Base-by-base conservation (phyloP, 2,888 invertebrate genomes). In the Xestia xanthographa region DNA sequence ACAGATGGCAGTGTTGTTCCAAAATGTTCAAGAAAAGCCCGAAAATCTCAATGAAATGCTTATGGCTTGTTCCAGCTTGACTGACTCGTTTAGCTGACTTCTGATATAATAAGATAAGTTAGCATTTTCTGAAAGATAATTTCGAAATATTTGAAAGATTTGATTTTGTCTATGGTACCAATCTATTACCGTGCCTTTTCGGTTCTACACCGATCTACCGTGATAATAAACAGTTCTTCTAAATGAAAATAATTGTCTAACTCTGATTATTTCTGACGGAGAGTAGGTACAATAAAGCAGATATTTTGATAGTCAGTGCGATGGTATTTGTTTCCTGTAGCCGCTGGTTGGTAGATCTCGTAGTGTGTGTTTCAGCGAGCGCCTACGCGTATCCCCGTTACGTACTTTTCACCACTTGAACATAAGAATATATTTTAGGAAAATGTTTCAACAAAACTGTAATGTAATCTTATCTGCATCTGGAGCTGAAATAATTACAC, bases 391-490 rank as follows among this genome's bases (percentile, higher is more conserved):
- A 75, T 70, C 73, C 72, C 75, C 53, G 71, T 76, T 75, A 79
- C 79, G 72, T 81, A 76, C 76, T 84, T 88, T 83, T 86, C 83
- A 76, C 75, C 87, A 80, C 80, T 86, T 77, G 71, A 78, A 83
- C 70, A 78, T 86, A 73, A 83, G 76, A 80, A 80, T 85, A 86
- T 84, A 88, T 88, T 87, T 86, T 88, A 77, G 86, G 83, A 83
- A 80, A 68, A 75, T 80, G 78, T 84, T 86, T 79, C 76, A 72
- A 67, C 78, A 69, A 79, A 72, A 75, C 62, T 82, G 86, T 76
- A 86, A 86, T 82, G 86, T 76, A 86, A 86, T 82, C 72, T 82
- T 84, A 83, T 84, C 84, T 84, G 69, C 72, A 72, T 72, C 72
- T 76, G 75, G 48, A 83, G 62, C 45, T 75, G 56, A 62, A 71